Evolutionary conservation across 2,888 invertebrate genomes (phyloP).

Genomic region (Drosophila demipolita): DNA sequence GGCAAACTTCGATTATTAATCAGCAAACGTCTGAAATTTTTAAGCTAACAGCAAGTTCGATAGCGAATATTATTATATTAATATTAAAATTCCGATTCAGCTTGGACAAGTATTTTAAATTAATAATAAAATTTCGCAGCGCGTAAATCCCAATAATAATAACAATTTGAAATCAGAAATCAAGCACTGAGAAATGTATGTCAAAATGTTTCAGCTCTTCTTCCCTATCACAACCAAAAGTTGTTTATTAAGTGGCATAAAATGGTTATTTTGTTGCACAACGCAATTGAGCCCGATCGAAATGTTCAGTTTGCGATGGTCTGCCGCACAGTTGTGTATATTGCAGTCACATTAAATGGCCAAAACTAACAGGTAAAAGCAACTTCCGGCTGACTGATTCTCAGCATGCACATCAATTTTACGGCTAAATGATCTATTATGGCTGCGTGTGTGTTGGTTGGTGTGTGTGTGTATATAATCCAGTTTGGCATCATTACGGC

Average conservation of each 20-base stretch:
- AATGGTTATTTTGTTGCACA: background rate
- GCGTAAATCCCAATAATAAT: background rate
- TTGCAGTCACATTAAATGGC: constrained; percentile 14
- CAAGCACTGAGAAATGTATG: background rate
- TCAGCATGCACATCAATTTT: constrained; percentile 68
- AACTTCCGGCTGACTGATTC: constrained; percentile 52
- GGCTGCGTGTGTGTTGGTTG: constrained; percentile 7
- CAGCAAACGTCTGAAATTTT: background rate
- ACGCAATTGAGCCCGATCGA: constrained; percentile 28
- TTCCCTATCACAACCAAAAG: too few relatives aligned
- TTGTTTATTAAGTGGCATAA: background rate
- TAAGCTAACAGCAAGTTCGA: background rate
- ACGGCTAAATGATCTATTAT: constrained; percentile 65
- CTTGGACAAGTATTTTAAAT: background rate
- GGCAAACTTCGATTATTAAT: background rate
- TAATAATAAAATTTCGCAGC: background rate
- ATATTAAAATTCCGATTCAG: background rate
- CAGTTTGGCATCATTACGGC: constrained; percentile 23
- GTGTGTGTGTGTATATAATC: constrained; percentile 1
- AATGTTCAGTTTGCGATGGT: constrained; percentile 17
- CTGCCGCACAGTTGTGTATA: constrained; percentile 35
- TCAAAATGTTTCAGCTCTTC: background rate
- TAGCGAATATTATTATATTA: background rate
- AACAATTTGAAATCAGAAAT: background rate
- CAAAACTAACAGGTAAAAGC: constrained; percentile 39